Evolutionary conservation across 2,797 vertebrate genomes (phyloP).

Genomic region (Limnodromus scolopaceus): DNA sequence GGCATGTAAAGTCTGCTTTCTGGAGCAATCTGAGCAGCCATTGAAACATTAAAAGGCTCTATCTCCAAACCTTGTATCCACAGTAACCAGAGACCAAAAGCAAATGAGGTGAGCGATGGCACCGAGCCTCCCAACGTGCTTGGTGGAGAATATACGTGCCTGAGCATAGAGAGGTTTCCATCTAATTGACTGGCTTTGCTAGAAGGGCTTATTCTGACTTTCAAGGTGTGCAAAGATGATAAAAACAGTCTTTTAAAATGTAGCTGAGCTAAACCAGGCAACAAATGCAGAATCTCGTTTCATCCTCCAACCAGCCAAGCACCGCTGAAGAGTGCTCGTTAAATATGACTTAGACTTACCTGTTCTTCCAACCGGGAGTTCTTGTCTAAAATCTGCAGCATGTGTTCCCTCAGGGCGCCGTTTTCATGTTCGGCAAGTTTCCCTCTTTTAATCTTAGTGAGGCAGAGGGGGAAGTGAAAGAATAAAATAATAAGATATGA

Average conservation of each 20-base stretch:
- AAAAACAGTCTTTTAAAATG: neutral
- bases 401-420: slow-evolving; percentile 82
- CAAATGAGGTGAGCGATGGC: neutral
- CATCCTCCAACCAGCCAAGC: neutral
- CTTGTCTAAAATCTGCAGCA: slow-evolving; percentile 88
- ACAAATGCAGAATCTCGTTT: neutral
- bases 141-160: neutral
- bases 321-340: neutral
- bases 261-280: neutral
- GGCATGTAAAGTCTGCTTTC: neutral
- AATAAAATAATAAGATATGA: neutral
- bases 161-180: neutral
- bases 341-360: slow-evolving; percentile 75
- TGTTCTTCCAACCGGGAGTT: slow-evolving; percentile 84
- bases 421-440: slow-evolving; percentile 85
- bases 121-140: neutral
- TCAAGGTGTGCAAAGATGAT: neutral
- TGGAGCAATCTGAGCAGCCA: neutral
- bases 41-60: neutral
- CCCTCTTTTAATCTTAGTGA: slow-evolving; percentile 80
- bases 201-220: neutral
- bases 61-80: neutral
- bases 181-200: neutral
- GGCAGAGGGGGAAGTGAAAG: neutral
- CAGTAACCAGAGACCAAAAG: neutral